Conservation (phyloP, 2,888 invertebrate genomes). For the Deilephila elpenor region DNA sequence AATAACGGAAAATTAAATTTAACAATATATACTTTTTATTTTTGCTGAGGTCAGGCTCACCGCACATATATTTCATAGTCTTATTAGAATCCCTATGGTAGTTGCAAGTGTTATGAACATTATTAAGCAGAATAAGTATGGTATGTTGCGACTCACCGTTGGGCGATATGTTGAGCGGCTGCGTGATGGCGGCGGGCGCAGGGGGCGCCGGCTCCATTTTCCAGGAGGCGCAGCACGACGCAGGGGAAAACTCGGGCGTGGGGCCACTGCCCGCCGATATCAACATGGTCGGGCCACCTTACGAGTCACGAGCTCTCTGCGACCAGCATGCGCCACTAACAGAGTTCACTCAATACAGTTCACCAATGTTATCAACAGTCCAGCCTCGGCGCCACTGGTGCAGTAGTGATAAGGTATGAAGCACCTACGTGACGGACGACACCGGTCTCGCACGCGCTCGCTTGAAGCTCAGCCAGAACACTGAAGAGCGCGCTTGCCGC, state of each 20-base stretch:
- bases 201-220: slow-evolving; percentile 87
- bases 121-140: background rate
- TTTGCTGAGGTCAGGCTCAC: background rate
- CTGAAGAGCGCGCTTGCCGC: slow-evolving; percentile 84
- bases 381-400: slow-evolving; percentile 41
- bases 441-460: slow-evolving; percentile 78
- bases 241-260: slow-evolving; percentile 84
- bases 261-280: slow-evolving; percentile 87
- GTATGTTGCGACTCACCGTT: slow-evolving; percentile 64
- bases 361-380: slow-evolving; percentile 52
- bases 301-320: slow-evolving; percentile 57
- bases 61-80: background rate
- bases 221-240: slow-evolving; percentile 86
- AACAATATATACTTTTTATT: no score
- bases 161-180: slow-evolving; percentile 85
- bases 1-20: background rate
- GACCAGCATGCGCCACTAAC: slow-evolving; percentile 67
- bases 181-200: slow-evolving; percentile 78
- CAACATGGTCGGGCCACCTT: slow-evolving; percentile 85
- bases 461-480: slow-evolving; percentile 84
- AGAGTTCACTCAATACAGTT: slow-evolving; percentile 65
- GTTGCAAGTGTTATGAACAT: background rate
- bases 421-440: slow-evolving; percentile 63
- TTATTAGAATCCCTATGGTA: background rate
- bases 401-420: slow-evolving; percentile 48